A percentile compares a stretch with the other conserved stretches of the same genome.
phyloP scores from a whole-genome alignment of 23 tunicate genomes.

The Trididemnum nubilum region DNA sequence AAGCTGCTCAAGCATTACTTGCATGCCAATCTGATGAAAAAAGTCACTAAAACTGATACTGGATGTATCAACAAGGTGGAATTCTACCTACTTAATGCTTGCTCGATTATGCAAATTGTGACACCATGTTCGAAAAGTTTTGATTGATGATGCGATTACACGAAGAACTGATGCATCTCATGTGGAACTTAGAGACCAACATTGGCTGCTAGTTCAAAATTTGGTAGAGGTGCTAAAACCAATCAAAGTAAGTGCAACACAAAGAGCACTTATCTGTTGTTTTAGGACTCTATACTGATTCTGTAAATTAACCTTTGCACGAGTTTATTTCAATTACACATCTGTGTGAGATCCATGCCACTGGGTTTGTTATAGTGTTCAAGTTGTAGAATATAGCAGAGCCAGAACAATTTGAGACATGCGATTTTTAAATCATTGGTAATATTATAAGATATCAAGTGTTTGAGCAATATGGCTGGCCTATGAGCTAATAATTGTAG shows the following conservation, averaged over 20 bases:
- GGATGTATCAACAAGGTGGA: slow-evolving; percentile 4
- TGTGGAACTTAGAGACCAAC: not conserved
- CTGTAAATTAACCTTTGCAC: no score
- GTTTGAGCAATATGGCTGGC: no score
- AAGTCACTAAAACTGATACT: not conserved
- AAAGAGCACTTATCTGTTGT: no score
- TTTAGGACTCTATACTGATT: no score
- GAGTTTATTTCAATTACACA: no score
- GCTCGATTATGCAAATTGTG: not conserved
- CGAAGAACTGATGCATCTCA: not conserved
- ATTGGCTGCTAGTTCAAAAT: not conserved
- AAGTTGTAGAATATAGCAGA: no score
- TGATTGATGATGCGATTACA: not conserved
- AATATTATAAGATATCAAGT: no score
- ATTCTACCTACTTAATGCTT: not conserved
- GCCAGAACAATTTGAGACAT: no score
- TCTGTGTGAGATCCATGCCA: no score
- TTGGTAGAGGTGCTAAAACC: not conserved
- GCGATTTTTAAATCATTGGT: no score
- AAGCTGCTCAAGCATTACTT: slow-evolving; percentile 22
- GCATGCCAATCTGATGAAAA: not conserved
- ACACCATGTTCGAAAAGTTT: not conserved
- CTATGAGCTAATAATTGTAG: no score
- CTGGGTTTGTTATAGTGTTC: no score
- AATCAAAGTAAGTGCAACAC: not conserved